Percentiles rank a stretch among this genome's conserved stretches.
phyloP scores from a whole-genome alignment of 2,888 invertebrate genomes.

The Cephus pulcher region DNA sequence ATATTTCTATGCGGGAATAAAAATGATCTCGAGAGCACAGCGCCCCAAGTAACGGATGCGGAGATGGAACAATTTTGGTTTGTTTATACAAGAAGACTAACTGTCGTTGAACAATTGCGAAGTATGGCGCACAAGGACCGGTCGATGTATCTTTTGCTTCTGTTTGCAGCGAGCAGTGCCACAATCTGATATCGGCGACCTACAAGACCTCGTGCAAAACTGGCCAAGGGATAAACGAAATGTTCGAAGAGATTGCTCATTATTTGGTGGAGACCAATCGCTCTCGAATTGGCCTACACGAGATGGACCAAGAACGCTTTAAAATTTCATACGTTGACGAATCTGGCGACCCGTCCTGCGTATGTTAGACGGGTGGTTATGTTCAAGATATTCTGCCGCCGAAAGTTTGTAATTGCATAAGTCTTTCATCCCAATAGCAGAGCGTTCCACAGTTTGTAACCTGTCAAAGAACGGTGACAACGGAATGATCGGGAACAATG shows the following conservation, averaged over 20 bases:
- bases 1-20: constrained; percentile 96
- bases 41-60: constrained; percentile 84
- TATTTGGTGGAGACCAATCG: constrained; percentile 84
- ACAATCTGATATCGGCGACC: constrained; percentile 87
- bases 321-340: constrained; percentile 77
- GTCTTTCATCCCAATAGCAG: neutral
- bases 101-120: neutral
- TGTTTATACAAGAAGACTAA: too few species aligned
- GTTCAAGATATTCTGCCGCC: neutral
- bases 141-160: too few species aligned
- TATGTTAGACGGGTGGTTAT: constrained; percentile 60
- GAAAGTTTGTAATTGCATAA: neutral
- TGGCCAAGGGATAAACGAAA: constrained; percentile 87
- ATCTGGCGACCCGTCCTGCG: constrained; percentile 67
- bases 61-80: constrained; percentile 91
- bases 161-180: constrained; percentile 84
- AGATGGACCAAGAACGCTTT: constrained; percentile 81
- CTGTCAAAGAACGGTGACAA: too few species aligned
- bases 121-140: too few species aligned
- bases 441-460: too few species aligned
- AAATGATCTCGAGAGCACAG: constrained; percentile 80
- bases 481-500: too few species aligned
- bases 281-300: constrained; percentile 85
- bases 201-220: constrained; percentile 93
- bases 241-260: constrained; percentile 90